Evolutionary conservation across 2,888 invertebrate genomes (phyloP).

Genomic region (Ernsta delagoae): DNA sequence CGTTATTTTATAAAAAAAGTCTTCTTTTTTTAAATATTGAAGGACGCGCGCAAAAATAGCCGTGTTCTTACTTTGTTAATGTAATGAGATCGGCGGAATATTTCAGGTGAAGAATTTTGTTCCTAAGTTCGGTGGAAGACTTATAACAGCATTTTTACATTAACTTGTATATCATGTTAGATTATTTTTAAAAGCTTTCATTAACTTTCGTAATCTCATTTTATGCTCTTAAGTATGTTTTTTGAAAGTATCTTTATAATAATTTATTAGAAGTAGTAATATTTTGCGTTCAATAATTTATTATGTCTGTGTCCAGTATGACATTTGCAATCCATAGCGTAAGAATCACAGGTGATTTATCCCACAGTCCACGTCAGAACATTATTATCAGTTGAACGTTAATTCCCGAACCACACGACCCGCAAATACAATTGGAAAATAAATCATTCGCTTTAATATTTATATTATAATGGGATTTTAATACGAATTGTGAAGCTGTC

Average conservation of each 20-base stretch:
- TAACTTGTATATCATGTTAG: background rate
- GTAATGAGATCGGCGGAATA: background rate
- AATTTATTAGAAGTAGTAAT: no score
- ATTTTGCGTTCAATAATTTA: background rate
- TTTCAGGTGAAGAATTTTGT: background rate
- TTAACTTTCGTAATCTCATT: background rate
- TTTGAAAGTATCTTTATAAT: no score
- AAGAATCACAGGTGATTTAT: background rate
- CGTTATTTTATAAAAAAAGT: background rate
- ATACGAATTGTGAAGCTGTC: conserved; percentile 10
- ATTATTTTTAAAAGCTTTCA: conserved; percentile 1
- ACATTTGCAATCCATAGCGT: background rate
- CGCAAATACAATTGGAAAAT: conserved; percentile 17
- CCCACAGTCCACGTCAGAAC: conserved; percentile 1
- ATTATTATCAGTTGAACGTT: conserved; percentile 11
- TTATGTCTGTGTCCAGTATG: no score
- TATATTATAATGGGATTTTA: conserved; percentile 18
- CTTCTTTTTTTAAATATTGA: background rate
- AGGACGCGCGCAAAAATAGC: background rate
- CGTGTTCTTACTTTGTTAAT: conserved; percentile 3
- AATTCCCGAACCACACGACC: conserved; percentile 4
- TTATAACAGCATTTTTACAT: background rate
- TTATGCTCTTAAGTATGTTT: no score
- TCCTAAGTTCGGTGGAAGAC: background rate
- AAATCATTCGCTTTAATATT: conserved; percentile 17